These are phyloP conservation scores for Schizopygopsis pylzovi DNA, from an alignment of 2,797 vertebrate species.

Conservation along the genomic window DNA sequence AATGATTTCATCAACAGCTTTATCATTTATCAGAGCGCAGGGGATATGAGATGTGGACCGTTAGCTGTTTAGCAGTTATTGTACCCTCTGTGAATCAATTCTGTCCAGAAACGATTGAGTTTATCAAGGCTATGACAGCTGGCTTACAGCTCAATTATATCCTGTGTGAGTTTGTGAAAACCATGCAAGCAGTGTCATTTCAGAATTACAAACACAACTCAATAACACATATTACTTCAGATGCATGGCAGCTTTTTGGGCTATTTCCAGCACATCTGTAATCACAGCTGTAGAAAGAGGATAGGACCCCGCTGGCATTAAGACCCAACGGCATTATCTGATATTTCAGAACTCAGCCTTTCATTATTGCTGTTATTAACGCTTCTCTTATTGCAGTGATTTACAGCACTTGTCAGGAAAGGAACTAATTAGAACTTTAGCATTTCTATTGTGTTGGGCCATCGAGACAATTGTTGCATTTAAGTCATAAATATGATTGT, in stretches of 20 bases:
- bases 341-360: slow-evolving; percentile 30
- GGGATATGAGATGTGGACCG: slow-evolving; percentile 32
- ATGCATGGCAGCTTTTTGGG: slow-evolving; percentile 8
- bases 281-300: slow-evolving; percentile 29
- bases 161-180: slow-evolving; percentile 44
- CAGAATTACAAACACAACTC: slow-evolving; percentile 43
- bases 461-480: slow-evolving; percentile 39
- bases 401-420: slow-evolving; percentile 39
- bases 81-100: slow-evolving; percentile 19
- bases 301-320: slow-evolving; percentile 23
- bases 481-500: slow-evolving; percentile 33
- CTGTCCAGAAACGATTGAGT: slow-evolving; percentile 41
- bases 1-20: slow-evolving; percentile 30
- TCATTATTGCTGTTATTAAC: slow-evolving; percentile 48
- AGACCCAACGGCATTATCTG: slow-evolving; percentile 41
- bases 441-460: slow-evolving; percentile 31
- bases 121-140: slow-evolving; percentile 56
- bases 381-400: slow-evolving; percentile 33
- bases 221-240: slow-evolving; percentile 51
- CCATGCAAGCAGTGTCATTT: slow-evolving; percentile 52
- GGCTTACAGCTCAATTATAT: slow-evolving; percentile 53
- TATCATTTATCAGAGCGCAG: slow-evolving; percentile 31
- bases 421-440: slow-evolving; percentile 47
- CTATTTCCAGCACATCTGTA: slow-evolving; percentile 29
- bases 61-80: slow-evolving; percentile 54